Percentiles rank a stretch among this genome's conserved stretches.
These are phyloP conservation scores for Callopanchax toddi DNA, from an alignment of 2,113 vertebrate species.

Conservation along the genomic window DNA sequence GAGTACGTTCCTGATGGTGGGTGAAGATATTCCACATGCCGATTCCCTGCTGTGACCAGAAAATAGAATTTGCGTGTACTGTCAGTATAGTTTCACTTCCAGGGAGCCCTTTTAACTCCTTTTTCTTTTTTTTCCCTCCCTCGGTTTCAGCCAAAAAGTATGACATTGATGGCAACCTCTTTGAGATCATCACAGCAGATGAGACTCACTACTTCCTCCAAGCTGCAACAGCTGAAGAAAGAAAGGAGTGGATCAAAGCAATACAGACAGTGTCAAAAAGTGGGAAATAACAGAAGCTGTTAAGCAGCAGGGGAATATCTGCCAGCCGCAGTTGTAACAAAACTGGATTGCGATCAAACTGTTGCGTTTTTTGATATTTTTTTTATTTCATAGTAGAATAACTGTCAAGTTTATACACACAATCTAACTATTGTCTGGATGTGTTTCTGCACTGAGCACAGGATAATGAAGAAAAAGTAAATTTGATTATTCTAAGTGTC, in stretches of 20 bases:
- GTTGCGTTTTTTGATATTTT: not conserved
- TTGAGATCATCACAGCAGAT: slow-evolving; percentile 97
- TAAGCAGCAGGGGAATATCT: not conserved
- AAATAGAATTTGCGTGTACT: slow-evolving; percentile 10
- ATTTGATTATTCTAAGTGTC: too few relatives aligned
- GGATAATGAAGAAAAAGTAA: not conserved
- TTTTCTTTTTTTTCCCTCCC: not conserved
- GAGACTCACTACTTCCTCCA: slow-evolving; percentile 93
- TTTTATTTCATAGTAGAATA: slow-evolving; percentile 3
- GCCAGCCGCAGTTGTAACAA: slow-evolving; percentile 1
- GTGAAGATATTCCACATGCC: slow-evolving; percentile 31
- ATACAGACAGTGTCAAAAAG: slow-evolving; percentile 88
- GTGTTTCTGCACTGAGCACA: not conserved
- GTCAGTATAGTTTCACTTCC: slow-evolving; percentile 3
- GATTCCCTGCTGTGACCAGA: not conserved
- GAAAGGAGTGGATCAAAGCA: slow-evolving; percentile 95
- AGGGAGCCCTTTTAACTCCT: not conserved
- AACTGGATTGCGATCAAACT: not conserved
- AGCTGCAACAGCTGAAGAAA: slow-evolving; percentile 87
- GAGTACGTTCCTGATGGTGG: slow-evolving; percentile 90
- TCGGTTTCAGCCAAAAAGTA: slow-evolving; percentile 83
- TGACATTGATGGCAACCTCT: slow-evolving; percentile 88
- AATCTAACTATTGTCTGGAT: not conserved
- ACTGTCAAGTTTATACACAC: not conserved
- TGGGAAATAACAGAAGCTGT: slow-evolving; percentile 83